Conservation (phyloP, 2,888 invertebrate genomes). For the Caenorhabditis afra region DNA sequence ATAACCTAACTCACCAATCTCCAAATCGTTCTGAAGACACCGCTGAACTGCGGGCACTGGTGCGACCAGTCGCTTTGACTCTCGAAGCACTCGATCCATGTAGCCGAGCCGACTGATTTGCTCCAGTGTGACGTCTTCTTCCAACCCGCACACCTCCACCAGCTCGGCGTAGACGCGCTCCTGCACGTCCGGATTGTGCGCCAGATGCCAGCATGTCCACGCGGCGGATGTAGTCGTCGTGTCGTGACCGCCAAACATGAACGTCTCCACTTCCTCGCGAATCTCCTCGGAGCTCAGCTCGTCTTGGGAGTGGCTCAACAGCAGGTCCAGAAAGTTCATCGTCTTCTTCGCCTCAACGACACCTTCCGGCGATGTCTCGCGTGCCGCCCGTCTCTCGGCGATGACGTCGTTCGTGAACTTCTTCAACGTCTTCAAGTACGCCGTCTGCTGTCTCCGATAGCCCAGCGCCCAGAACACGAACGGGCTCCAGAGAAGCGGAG, state of each 20-base stretch:
- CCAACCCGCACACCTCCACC: conserved; percentile 30
- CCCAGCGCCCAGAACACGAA: conserved; percentile 9
- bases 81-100: conserved; percentile 70
- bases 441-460: conserved; percentile 8
- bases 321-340: conserved; percentile 81
- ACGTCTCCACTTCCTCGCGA: conserved; percentile 82
- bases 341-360: conserved; percentile 28
- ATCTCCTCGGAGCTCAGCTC: conserved; percentile 80
- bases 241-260: conserved; percentile 81
- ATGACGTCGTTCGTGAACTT: conserved; percentile 23
- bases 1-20: conserved; percentile 52
- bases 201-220: conserved; percentile 64
- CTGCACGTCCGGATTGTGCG: conserved; percentile 58
- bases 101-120: conserved; percentile 65
- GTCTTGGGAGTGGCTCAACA: conserved; percentile 79
- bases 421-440: not conserved
- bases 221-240: conserved; percentile 58
- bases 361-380: too few species aligned
- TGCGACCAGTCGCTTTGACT: conserved; percentile 64
- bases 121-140: conserved; percentile 57
- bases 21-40: conserved; percentile 61
- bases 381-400: conserved; percentile 22
- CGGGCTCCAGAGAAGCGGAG: conserved; percentile 3
- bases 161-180: conserved; percentile 36
- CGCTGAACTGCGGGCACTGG: conserved; percentile 70